A percentile compares a stretch with the other conserved stretches of the same genome.
Evolutionary conservation across 2,888 invertebrate species (phyloP).

Genomic region (Phortica okadai): DNA sequence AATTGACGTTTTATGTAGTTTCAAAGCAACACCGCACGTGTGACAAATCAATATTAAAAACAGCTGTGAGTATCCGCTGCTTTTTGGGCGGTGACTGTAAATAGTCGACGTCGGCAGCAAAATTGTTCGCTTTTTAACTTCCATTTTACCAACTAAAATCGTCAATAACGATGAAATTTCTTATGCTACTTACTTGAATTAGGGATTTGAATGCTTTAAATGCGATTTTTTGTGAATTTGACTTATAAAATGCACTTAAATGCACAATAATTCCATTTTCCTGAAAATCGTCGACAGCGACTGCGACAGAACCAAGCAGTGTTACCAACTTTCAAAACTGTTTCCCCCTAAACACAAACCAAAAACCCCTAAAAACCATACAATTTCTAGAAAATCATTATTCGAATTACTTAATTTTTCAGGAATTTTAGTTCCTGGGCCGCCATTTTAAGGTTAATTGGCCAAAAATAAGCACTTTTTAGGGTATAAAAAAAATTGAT

Average conservation of each 20-base stretch:
- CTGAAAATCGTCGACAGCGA: not conserved
- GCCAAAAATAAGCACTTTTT: too few relatives aligned
- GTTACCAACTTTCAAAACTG: too few relatives aligned
- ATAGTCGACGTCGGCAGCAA: slow-evolving; percentile 43
- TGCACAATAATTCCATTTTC: slow-evolving; percentile 47
- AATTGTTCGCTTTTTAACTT: slow-evolving; percentile 39
- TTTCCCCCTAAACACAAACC: too few relatives aligned
- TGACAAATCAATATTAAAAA: too few relatives aligned
- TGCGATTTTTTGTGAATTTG: slow-evolving; percentile 42
- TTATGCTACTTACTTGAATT: slow-evolving; percentile 57
- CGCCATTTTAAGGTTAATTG: too few relatives aligned
- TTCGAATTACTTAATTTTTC: too few relatives aligned
- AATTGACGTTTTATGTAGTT: too few relatives aligned
- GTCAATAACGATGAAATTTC: not conserved
- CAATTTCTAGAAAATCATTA: too few relatives aligned
- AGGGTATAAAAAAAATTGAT: too few relatives aligned
- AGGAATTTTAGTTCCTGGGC: too few relatives aligned
- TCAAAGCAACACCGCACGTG: too few relatives aligned
- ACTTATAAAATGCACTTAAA: slow-evolving; percentile 60
- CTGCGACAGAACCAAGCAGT: slow-evolving; percentile 51
- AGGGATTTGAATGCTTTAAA: slow-evolving; percentile 54
- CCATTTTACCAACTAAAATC: not conserved
- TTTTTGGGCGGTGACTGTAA: slow-evolving; percentile 64
- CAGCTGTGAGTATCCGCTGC: not conserved
- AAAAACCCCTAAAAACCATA: too few relatives aligned